Base-by-base conservation (phyloP, 1,140 invertebrate species). In the Coelopa frigida region DNA sequence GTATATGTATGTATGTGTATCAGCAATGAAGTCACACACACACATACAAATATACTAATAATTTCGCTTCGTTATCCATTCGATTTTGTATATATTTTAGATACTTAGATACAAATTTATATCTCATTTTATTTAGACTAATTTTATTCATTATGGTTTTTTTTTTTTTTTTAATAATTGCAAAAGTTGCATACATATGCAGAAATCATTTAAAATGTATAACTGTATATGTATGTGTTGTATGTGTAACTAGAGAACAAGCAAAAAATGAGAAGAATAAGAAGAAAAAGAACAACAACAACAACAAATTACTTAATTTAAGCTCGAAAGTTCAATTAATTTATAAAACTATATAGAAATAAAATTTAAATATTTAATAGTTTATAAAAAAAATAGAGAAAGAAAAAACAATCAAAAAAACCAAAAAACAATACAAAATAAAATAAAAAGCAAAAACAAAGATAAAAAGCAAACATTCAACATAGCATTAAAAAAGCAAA, bases 291-390 rank as follows among this genome's bases (percentile, higher is more conserved):
- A 29, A 43, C 8, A 43, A 29, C 21, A 42, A 42, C 24, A 39
- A 14, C 29, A 42, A 43, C n/a, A 27, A 42, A 42, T 29, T 18
- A 14, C 23, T 20, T 29, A 29, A 41, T 11, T 41, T 11, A n/a
- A n/a, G n/a, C n/a, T n/a, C n/a, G n/a, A n/a, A n/a, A n/a, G n/a
- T n/a, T n/a, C n/a, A 26, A 24, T 14, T 4, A 42, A 7, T 29
- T 17, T 8, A 42, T n/a, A 29, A 17, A 31, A 42, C 14, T 23
- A 17, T 40, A 5, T 40, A 14, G 24, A 43, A 32, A 43, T 5
- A 38, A 43, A 26, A 21, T 43, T 43, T 43, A 43, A n/a, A n/a
- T 42, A 43, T 43, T 31, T 31, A 31, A 43, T 21, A 43, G 33
- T 35, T 42, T 43, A 26, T 32, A 43, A 43, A 21, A 32, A 21